These are phyloP conservation scores for Opisthocomus hoazin DNA, from an alignment of 2,113 vertebrate genomes.

Conservation along the genomic window DNA sequence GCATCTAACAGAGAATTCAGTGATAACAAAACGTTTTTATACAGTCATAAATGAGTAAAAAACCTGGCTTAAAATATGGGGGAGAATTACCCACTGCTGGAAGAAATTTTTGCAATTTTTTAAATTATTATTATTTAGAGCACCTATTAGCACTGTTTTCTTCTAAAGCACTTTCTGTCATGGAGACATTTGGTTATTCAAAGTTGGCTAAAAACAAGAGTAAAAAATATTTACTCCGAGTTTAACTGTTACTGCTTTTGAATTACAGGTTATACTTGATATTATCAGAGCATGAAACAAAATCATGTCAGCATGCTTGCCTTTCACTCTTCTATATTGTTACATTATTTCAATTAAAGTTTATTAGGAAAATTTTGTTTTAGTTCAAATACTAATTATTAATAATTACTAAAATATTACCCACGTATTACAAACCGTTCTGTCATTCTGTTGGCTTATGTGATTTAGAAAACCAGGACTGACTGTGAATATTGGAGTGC, in stretches of 20 bases:
- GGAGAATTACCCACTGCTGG: background rate
- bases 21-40: background rate
- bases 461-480: background rate
- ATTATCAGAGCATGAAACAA: background rate
- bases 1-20: background rate
- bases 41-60: background rate
- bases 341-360: background rate
- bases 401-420: background rate
- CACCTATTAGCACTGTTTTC: background rate
- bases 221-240: background rate
- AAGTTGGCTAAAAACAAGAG: background rate
- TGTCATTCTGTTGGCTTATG: background rate
- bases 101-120: background rate
- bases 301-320: background rate
- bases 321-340: background rate
- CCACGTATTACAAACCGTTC: background rate
- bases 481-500: background rate
- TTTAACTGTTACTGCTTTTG: background rate
- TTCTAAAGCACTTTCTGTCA: background rate
- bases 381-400: background rate
- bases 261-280: background rate
- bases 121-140: background rate
- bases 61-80: background rate
- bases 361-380: background rate
- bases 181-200: background rate